Evolutionary conservation across 2,797 vertebrate species (phyloP).

Genomic region (Aplochiton taeniatus): DNA sequence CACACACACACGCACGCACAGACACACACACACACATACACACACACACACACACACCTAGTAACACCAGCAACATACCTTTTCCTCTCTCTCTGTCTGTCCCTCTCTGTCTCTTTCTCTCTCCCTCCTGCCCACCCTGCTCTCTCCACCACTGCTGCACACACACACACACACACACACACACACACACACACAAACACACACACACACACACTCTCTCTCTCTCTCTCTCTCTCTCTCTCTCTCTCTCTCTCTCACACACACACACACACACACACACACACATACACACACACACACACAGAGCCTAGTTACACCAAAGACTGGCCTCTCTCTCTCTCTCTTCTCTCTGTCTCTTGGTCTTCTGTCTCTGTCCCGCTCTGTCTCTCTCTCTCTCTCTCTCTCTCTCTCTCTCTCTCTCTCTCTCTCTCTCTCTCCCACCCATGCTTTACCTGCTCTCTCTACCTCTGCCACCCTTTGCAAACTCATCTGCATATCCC

Average conservation of each 20-base stretch:
- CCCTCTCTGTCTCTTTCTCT: constrained; percentile 27
- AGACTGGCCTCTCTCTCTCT: no score
- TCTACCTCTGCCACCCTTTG: constrained; percentile 56
- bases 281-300: no score
- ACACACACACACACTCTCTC: no score
- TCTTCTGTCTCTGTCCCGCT: constrained; percentile 41
- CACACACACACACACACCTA: neutral
- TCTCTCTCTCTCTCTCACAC: constrained; percentile 55
- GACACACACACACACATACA: neutral
- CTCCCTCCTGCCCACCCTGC: constrained; percentile 26
- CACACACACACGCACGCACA: neutral
- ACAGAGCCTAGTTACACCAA: no score
- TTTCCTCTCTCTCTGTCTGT: constrained; percentile 9
- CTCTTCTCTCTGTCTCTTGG: constrained; percentile 72
- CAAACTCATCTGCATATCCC: constrained; percentile 78
- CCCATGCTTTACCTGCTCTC: constrained; percentile 16
- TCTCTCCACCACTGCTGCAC: no score
- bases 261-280: constrained; percentile 70
- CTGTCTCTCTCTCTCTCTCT: constrained; percentile 46
- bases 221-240: constrained; percentile 19
- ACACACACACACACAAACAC: no score
- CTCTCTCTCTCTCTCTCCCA: constrained; percentile 32
- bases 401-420: constrained; percentile 34
- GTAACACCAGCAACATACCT: neutral
- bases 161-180: constrained; percentile 69